Conservation (phyloP, 2,113 vertebrate species). For the Hyperopisus bebe region DNA sequence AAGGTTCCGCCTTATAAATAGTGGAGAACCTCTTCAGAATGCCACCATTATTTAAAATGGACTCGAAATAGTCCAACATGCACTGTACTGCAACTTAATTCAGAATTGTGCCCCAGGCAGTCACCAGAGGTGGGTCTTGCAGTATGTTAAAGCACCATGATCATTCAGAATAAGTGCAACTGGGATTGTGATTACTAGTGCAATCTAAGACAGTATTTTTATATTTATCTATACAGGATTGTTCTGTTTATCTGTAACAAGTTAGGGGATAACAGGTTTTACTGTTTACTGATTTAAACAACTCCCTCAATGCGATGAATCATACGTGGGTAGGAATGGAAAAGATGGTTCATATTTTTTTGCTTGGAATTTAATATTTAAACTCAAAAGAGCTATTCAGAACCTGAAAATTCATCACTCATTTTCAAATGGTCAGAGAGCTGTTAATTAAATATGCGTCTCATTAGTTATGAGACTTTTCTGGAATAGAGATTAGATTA, state of each 20-base stretch:
- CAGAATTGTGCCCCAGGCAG: not conserved
- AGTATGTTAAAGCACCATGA: not conserved
- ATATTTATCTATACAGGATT: not conserved
- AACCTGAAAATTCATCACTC: not conserved
- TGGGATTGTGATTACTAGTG: not conserved
- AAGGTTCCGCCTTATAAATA: not conserved
- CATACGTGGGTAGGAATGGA: not conserved
- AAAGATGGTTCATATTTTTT: not conserved
- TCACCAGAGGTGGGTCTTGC: not conserved
- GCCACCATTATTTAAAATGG: not conserved
- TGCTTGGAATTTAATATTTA: not conserved
- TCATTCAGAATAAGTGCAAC: not conserved
- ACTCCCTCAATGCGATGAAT: not conserved
- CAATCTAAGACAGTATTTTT: not conserved
- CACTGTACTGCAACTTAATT: not conserved
- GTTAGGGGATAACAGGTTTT: not conserved
- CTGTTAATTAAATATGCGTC: not conserved
- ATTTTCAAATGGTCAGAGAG: not conserved
- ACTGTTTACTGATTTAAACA: not conserved
- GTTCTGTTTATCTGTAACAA: not conserved
- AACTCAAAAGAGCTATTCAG: not conserved
- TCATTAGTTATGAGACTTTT: not conserved
- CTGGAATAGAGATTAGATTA: not conserved
- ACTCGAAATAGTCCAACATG: not conserved
- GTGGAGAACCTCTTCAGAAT: not conserved